Conservation (phyloP, 2,888 invertebrate genomes). For the Germaria angustata region DNA sequence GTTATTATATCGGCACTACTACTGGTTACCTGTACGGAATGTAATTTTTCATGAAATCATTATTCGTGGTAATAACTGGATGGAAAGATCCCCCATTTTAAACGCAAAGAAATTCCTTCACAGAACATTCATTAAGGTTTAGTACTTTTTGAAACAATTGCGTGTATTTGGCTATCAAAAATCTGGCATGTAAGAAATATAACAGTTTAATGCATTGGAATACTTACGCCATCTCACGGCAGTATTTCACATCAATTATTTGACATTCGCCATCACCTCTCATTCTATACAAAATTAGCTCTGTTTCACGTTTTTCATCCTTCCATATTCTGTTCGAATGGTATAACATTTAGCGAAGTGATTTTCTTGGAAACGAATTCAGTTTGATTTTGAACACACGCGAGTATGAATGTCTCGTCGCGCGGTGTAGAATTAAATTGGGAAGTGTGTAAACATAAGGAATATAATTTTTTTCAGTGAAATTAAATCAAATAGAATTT, state of each 20-base stretch:
- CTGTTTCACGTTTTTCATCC: slow-evolving; percentile 26
- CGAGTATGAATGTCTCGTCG: slow-evolving; percentile 48
- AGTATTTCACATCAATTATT: not conserved
- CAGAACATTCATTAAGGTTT: too few relatives aligned
- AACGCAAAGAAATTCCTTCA: too few relatives aligned
- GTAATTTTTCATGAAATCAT: too few relatives aligned
- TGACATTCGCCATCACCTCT: slow-evolving; percentile 35
- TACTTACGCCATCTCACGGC: slow-evolving; percentile 21
- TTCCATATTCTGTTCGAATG: slow-evolving; percentile 40
- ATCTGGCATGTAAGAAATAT: not conserved
- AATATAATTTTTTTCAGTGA: not conserved
- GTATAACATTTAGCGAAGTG: slow-evolving; percentile 42
- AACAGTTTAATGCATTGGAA: too few relatives aligned
- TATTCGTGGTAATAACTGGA: too few relatives aligned
- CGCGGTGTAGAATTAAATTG: slow-evolving; percentile 46
- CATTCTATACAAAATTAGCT: slow-evolving; percentile 47
- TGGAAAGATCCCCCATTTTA: too few relatives aligned
- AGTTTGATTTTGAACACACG: slow-evolving; percentile 62
- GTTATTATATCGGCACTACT: too few relatives aligned
- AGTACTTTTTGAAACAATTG: too few relatives aligned
- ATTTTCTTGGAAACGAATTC: slow-evolving; percentile 51
- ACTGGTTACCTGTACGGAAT: too few relatives aligned
- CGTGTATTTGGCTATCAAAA: too few relatives aligned
- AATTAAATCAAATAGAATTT: slow-evolving; percentile 49
- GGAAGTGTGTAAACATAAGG: slow-evolving; percentile 41